Conservation (phyloP, 2,888 invertebrate species). For the Ethmia dodecea region DNA sequence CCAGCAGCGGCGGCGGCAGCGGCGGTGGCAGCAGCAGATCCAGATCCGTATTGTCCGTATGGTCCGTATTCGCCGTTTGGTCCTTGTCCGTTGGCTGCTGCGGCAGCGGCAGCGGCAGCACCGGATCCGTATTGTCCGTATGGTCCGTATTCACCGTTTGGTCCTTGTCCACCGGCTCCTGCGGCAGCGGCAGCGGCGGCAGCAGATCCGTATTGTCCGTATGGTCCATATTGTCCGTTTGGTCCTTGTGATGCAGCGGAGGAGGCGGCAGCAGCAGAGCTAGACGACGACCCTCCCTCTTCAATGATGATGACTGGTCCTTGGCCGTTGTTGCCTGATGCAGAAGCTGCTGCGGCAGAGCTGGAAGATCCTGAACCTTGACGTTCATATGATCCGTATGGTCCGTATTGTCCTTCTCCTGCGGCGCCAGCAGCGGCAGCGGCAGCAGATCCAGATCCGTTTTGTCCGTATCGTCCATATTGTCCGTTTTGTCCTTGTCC, state of each 20-base stretch:
- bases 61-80: too few species aligned
- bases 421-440: neutral
- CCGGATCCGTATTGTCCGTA: conserved; percentile 2
- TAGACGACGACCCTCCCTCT: neutral
- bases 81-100: neutral
- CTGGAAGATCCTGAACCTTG: neutral
- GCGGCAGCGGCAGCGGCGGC: conserved; percentile 3
- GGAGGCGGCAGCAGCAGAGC: neutral
- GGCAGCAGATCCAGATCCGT: neutral
- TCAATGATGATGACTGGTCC: neutral
- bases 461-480: conserved; percentile 1
- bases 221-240: neutral
- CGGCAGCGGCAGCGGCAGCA: neutral
- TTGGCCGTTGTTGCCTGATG: neutral
- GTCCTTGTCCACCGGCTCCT: conserved; percentile 6
- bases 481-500: neutral
- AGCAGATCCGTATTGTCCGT: conserved; percentile 6
- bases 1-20: conserved; percentile 1
- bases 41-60: neutral
- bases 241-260: neutral
- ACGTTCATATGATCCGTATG: conserved; percentile 1
- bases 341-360: neutral
- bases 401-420: conserved; percentile 1
- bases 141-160: neutral
- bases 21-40: neutral